Evolutionary conservation across 2,888 invertebrate genomes (phyloP).

Genomic region (Esperia sulphurella): DNA sequence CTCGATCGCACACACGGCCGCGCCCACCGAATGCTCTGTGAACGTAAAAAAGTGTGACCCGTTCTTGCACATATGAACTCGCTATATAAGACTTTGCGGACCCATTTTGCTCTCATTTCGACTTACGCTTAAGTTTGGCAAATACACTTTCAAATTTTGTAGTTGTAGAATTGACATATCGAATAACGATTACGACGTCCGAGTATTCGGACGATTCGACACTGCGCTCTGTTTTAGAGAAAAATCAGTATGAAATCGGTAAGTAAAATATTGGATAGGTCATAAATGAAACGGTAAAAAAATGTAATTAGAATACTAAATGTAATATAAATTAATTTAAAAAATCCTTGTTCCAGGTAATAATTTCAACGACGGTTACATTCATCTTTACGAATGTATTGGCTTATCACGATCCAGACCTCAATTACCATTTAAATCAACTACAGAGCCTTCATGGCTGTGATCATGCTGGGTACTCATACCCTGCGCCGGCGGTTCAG

Average conservation of each 20-base stretch:
- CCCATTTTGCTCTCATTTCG: conserved; percentile 76
- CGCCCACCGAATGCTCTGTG: conserved; percentile 64
- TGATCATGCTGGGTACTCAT: conserved; percentile 73
- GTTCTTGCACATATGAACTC: conserved; percentile 77
- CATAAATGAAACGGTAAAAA: too few species aligned
- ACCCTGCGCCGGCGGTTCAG: conserved; percentile 75
- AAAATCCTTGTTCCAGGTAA: conserved; percentile 39
- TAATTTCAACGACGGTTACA: conserved; percentile 31
- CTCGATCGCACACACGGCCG: conserved; percentile 44
- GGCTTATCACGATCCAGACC: conserved; percentile 70
- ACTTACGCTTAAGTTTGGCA: conserved; percentile 69
- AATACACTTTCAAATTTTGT: conserved; percentile 38
- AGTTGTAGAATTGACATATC: conserved; percentile 10
- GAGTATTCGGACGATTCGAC: too few species aligned
- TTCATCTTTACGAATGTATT: conserved; percentile 41
- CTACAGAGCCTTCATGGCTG: conserved; percentile 54
- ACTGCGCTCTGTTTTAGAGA: neutral
- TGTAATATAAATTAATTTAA: too few species aligned
- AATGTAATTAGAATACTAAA: too few species aligned
- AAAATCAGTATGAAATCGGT: conserved; percentile 53
- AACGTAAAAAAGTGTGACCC: conserved; percentile 74
- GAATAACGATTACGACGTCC: conserved; percentile 3
- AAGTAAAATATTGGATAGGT: conserved; percentile 25
- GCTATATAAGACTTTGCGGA: conserved; percentile 73
- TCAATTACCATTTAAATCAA: conserved; percentile 67